Evolutionary conservation across 1,140 invertebrate species (phyloP).

Genomic region (Araneus ventricosus): DNA sequence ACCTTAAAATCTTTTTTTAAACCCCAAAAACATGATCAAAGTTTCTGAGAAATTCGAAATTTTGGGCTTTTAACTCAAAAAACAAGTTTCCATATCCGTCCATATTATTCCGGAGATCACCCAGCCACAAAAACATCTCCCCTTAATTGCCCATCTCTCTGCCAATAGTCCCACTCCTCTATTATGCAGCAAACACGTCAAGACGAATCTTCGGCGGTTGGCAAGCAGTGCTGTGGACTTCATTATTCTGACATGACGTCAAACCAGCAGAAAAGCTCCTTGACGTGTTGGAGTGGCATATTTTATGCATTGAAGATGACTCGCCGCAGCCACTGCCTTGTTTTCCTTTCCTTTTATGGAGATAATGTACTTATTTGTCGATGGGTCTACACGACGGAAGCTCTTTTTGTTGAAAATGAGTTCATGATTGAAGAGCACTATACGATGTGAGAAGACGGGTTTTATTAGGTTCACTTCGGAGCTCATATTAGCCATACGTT

Average conservation of each 20-base stretch:
- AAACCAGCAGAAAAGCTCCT: constrained; percentile 15
- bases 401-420: constrained; percentile 26
- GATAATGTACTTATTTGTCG: constrained; percentile 46
- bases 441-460: background rate
- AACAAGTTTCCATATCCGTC: background rate
- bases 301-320: constrained; percentile 64
- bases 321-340: background rate
- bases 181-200: constrained; percentile 59
- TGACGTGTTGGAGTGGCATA: constrained; percentile 10
- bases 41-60: no score
- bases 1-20: no score
- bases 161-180: background rate
- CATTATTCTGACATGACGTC: constrained; percentile 64
- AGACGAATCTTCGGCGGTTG: background rate
- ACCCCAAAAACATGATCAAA: no score
- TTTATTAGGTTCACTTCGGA: constrained; percentile 22
- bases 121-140: background rate
- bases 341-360: background rate
- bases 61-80: no score
- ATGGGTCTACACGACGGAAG: background rate
- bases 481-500: background rate
- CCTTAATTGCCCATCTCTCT: constrained; percentile 34
- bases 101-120: background rate
- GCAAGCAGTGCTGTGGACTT: constrained; percentile 23
- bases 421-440: constrained; percentile 22